These are phyloP conservation scores for Bubo bubo DNA, from an alignment of 2,113 vertebrate genomes.

Conservation along the genomic window DNA sequence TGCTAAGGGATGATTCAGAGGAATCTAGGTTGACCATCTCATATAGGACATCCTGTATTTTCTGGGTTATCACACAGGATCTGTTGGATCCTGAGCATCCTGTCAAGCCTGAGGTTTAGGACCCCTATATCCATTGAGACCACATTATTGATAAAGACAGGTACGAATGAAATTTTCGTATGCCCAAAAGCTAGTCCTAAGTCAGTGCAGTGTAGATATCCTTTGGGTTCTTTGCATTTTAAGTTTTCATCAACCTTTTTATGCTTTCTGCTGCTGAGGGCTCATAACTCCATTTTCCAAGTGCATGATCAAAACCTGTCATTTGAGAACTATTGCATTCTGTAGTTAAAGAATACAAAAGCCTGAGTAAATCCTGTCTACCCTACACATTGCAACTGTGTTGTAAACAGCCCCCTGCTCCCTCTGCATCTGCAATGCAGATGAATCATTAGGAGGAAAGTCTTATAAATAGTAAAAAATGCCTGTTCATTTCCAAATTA, in stretches of 20 bases:
- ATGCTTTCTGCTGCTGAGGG: neutral
- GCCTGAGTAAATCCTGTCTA: neutral
- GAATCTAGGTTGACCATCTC: neutral
- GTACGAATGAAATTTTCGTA: neutral
- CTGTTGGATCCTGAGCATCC: neutral
- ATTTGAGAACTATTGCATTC: neutral
- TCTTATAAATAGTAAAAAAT: constrained; percentile 59
- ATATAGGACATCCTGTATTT: neutral
- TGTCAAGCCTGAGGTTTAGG: neutral
- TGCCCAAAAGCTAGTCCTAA: neutral
- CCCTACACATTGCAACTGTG: neutral
- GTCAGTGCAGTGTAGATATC: neutral
- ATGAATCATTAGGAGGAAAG: neutral
- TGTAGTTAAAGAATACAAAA: neutral
- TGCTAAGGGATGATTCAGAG: neutral
- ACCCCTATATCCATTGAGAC: neutral
- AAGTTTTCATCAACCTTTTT: neutral
- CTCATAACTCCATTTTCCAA: neutral
- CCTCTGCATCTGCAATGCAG: neutral
- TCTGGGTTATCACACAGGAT: neutral
- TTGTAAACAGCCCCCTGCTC: neutral
- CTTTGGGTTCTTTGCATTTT: neutral
- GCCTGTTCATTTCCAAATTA: neutral
- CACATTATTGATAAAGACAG: neutral
- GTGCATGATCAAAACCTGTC: neutral